These are phyloP conservation scores for Ecliptopera silaceata DNA, from an alignment of 2,888 invertebrate genomes.

Conservation along the genomic window DNA sequence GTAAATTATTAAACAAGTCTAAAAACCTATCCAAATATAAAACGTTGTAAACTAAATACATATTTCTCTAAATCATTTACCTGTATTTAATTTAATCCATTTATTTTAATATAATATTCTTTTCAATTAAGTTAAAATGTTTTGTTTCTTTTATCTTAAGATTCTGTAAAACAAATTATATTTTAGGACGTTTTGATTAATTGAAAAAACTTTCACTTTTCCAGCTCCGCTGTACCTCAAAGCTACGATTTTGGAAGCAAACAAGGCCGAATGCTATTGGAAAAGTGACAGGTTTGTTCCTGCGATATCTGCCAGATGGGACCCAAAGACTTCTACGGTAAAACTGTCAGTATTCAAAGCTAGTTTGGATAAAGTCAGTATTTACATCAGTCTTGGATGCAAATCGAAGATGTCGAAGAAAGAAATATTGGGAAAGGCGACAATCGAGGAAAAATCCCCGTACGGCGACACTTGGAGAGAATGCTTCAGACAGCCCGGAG, in stretches of 20 bases:
- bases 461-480: slow-evolving; percentile 85
- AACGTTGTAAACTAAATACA: no score
- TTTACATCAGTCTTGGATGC: slow-evolving; percentile 85
- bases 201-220: slow-evolving; percentile 41
- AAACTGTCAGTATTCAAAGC: slow-evolving; percentile 85
- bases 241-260: slow-evolving; percentile 88
- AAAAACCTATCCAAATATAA: no score
- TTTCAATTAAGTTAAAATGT: no score
- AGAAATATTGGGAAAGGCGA: slow-evolving; percentile 85
- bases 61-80: no score
- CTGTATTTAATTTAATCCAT: no score
- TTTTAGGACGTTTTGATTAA: neutral
- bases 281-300: slow-evolving; percentile 89
- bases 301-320: slow-evolving; percentile 90
- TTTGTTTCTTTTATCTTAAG: no score
- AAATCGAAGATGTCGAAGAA: slow-evolving; percentile 88
- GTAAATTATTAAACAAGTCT: no score
- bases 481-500: slow-evolving; percentile 79
- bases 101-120: no score
- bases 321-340: slow-evolving; percentile 85
- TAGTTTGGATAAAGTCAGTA: slow-evolving; percentile 84
- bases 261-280: slow-evolving; percentile 84
- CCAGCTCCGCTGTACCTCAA: slow-evolving; percentile 89
- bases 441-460: slow-evolving; percentile 84
- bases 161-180: no score